phyloP scores from a whole-genome alignment of 2,113 vertebrate species.

The Ardeotis arabs region DNA sequence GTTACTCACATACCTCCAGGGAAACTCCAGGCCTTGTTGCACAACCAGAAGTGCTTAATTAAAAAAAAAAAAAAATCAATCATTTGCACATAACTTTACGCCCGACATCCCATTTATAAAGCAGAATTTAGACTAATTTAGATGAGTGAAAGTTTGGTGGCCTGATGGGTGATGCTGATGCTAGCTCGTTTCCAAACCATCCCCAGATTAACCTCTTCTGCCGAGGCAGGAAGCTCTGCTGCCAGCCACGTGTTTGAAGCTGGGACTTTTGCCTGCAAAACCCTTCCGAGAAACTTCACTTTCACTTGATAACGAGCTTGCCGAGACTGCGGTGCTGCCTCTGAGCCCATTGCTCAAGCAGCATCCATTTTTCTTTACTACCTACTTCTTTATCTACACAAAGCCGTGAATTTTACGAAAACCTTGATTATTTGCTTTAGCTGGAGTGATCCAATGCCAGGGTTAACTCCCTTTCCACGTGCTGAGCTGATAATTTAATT shows the following conservation, averaged over 20 bases:
- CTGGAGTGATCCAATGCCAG: rapidly evolving
- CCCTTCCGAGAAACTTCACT: neutral
- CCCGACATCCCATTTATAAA: rapidly evolving
- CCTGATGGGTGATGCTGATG: neutral
- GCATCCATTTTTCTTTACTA: rapidly evolving
- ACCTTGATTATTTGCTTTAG: rapidly evolving
- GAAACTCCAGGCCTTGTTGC: neutral
- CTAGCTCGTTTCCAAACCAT: neutral
- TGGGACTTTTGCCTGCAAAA: neutral
- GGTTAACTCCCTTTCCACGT: neutral
- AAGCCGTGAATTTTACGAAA: neutral
- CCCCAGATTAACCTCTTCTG: neutral
- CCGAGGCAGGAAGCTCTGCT: neutral
- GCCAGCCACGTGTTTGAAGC: neutral
- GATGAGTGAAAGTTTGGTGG: neutral
- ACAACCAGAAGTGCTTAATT: neutral
- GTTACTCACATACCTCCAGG: neutral
- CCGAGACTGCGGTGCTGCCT: rapidly evolving
- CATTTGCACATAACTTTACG: neutral
- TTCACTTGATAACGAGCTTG: neutral
- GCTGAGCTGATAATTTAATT: neutral
- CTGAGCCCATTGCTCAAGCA: rapidly evolving
- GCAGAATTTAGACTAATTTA: neutral
- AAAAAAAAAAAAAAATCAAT: neutral
- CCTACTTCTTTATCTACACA: neutral